A percentile compares a stretch with the other conserved stretches of the same genome.
Evolutionary conservation across 2,113 vertebrate species (phyloP).

Genomic region (Tinamus guttatus): DNA sequence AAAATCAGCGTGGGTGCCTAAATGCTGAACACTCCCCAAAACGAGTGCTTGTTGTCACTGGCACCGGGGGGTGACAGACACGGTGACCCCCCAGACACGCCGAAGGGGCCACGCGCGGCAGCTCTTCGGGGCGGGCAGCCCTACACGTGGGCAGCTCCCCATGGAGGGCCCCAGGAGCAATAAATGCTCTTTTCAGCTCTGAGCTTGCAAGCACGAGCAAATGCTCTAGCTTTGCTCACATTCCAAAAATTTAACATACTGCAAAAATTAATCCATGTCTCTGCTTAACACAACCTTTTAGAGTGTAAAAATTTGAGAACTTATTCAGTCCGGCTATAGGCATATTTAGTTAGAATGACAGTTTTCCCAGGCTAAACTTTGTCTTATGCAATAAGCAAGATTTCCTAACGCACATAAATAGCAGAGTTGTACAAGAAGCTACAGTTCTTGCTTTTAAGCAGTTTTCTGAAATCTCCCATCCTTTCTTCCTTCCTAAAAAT

Average conservation of each 20-base stretch:
- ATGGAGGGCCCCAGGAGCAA: not conserved
- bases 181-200: not conserved
- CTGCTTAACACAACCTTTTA: not conserved
- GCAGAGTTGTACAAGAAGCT: not conserved
- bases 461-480: not conserved
- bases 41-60: not conserved
- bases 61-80: not conserved
- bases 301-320: not conserved
- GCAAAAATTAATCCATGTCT: not conserved
- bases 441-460: not conserved
- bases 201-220: not conserved
- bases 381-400: not conserved
- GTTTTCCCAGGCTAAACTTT: not conserved
- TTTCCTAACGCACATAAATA: not conserved
- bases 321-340: not conserved
- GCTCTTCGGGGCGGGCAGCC: not conserved
- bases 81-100: not conserved
- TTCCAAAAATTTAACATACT: not conserved
- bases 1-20: not conserved
- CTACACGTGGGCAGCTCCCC: accelerated
- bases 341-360: not conserved
- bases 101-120: not conserved
- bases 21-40: not conserved
- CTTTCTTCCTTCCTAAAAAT: not conserved
- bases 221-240: not conserved